Evolutionary conservation across 2,888 invertebrate species (phyloP), one percentile per base, ranked within the genome.

Genomic region (Hirtodrosophila histrioides): DNA sequence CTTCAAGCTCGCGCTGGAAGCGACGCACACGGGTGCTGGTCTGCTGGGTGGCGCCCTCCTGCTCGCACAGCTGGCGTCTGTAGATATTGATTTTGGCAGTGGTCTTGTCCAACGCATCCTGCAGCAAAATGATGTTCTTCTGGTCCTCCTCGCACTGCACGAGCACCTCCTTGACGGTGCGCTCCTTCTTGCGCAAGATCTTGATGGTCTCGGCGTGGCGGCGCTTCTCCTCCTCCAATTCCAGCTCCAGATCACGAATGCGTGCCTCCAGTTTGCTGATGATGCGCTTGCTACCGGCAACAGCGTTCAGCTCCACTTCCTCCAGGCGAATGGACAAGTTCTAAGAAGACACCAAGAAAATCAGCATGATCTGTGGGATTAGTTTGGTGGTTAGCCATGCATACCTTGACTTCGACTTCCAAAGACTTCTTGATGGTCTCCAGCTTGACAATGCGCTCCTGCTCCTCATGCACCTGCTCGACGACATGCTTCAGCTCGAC

Each of bases 1-100:
- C 98, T 92, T 99, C 98, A 92, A 99, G 93, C 93, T 99, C 98
- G 89, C 98, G 95, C 93, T 99, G 98, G 98, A 98, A 98, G 93
- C 98, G 96, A 92, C 98, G 97, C 86, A 98, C 98, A 92, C 98
- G 95, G 92, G 97, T 97, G 88, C 98, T 96, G 92, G 95, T 97
- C 93, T 97, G 97, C 92, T 95, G 95, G 86, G 97, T 97, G 92
- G 97, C 93, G 88, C 97, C 97, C 94, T 98, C 98, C 93, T 97
- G 96, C 94, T 99, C 98, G 89, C 94, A 94, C 89, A 99, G 93
- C 93, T 99, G 98, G 92, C 98, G 96, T 95, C 98, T 99, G 95
- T 97, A 98, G 92, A 98, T 94, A 93, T 94, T 94, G 90, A 97
- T 94, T 93, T 98, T 98, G 93, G 97, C 95, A 91, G 93, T 93